Conservation (phyloP, 2,797 vertebrate species). For the Rhinoraja longicauda region DNA sequence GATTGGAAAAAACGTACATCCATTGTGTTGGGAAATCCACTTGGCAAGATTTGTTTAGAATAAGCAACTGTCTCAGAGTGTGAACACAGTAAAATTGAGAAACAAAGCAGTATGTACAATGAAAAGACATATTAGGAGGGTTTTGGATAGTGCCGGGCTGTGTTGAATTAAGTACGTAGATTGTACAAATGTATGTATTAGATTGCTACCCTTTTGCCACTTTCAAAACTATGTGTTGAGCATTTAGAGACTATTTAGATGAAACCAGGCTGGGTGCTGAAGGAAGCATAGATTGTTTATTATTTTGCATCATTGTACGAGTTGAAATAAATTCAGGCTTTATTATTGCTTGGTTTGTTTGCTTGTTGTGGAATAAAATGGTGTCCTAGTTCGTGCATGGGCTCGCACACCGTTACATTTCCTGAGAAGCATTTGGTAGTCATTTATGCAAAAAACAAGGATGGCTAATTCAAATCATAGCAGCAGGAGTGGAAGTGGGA, state of each 20-base stretch:
- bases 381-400: not conserved
- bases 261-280: not conserved
- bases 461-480: not conserved
- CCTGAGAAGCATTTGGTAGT: not conserved
- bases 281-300: not conserved
- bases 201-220: not conserved
- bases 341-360: not conserved
- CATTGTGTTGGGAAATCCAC: not conserved
- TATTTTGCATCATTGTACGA: not conserved
- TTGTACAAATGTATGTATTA: not conserved
- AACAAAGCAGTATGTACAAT: not conserved
- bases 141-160: not conserved
- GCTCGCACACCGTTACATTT: not conserved
- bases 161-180: not conserved
- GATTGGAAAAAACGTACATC: not conserved
- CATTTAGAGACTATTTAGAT: not conserved
- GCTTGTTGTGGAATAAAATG: not conserved
- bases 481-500: not conserved
- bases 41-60: not conserved
- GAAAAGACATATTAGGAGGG: not conserved
- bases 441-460: not conserved
- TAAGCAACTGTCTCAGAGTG: not conserved
- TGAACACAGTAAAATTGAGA: not conserved
- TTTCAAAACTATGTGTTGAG: not conserved
- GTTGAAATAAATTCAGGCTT: not conserved